Conservation (phyloP, 1,140 invertebrate genomes). For the Plectrocnemia conspersa region DNA sequence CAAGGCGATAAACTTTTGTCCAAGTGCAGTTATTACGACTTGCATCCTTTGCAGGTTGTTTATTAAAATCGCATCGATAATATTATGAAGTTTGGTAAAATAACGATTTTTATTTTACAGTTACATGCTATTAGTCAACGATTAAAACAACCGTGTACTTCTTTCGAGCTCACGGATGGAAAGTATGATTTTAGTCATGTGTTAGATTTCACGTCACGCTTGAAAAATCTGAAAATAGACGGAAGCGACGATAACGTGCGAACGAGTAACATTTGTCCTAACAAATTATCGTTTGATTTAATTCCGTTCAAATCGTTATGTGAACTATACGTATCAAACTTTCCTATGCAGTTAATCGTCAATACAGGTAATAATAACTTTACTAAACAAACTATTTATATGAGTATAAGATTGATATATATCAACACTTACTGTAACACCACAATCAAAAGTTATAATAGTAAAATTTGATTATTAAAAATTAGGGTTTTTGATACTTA, state of each 20-base stretch:
- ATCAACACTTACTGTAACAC: no score
- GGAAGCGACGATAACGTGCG: constrained; percentile 60
- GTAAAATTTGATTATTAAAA: no score
- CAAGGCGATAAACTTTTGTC: constrained; percentile 62
- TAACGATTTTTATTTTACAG: constrained; percentile 53
- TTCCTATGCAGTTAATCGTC: constrained; percentile 62
- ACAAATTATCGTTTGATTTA: constrained; percentile 74
- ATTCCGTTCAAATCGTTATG: constrained; percentile 72
- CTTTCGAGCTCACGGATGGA: constrained; percentile 60
- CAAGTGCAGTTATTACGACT: constrained; percentile 56
- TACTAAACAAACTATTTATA: not conserved
- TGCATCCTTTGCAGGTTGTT: constrained; percentile 69
- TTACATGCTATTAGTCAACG: constrained; percentile 83
- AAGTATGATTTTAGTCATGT: constrained; percentile 84
- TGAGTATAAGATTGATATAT: not conserved
- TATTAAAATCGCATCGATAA: constrained; percentile 15
- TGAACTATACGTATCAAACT: constrained; percentile 56
- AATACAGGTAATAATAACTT: constrained; percentile 49
- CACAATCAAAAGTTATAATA: no score
- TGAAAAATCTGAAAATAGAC: constrained; percentile 63
- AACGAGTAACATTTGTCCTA: constrained; percentile 78
- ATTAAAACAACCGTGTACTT: constrained; percentile 78
- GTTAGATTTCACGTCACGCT: constrained; percentile 78
- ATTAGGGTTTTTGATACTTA: no score
- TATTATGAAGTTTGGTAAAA: constrained; percentile 7